Conservation (phyloP, 2,888 invertebrate genomes). For the Apantesis nais region DNA sequence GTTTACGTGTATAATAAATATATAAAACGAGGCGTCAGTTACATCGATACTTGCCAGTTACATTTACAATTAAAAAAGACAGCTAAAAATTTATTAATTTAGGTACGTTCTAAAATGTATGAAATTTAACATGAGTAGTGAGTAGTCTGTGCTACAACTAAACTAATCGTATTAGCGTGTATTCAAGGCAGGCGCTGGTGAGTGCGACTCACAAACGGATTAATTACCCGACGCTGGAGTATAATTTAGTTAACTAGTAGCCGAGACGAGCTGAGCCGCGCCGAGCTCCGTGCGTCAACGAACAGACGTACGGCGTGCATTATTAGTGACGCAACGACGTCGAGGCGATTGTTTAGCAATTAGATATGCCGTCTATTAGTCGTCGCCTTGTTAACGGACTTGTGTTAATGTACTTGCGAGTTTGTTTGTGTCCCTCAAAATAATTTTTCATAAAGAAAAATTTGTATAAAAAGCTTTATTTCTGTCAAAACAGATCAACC, state of each 20-base stretch:
- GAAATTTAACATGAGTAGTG: neutral
- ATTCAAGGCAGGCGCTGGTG: neutral
- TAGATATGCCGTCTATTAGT: neutral
- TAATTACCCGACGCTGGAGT: conserved; percentile 24
- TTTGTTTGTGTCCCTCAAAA: neutral
- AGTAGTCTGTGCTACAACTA: neutral
- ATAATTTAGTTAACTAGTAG: conserved; percentile 15
- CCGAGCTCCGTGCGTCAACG: neutral
- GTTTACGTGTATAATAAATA: neutral
- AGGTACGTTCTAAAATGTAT: neutral
- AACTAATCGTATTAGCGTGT: conserved; percentile 9
- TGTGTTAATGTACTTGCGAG: neutral
- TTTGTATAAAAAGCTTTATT: neutral
- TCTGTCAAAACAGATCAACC: neutral
- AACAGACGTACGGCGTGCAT: neutral
- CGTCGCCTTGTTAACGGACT: neutral
- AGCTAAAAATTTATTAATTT: neutral
- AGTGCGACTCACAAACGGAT: conserved; percentile 29
- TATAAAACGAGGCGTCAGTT: neutral
- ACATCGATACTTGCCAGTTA: neutral
- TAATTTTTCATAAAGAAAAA: neutral
- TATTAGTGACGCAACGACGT: neutral
- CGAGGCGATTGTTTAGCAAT: neutral
- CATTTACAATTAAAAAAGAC: neutral
- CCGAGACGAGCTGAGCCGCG: neutral